Percentiles rank a stretch among this genome's conserved stretches.
phyloP scores from a whole-genome alignment of 2,888 invertebrate species.

The Crioceris asparagi region DNA sequence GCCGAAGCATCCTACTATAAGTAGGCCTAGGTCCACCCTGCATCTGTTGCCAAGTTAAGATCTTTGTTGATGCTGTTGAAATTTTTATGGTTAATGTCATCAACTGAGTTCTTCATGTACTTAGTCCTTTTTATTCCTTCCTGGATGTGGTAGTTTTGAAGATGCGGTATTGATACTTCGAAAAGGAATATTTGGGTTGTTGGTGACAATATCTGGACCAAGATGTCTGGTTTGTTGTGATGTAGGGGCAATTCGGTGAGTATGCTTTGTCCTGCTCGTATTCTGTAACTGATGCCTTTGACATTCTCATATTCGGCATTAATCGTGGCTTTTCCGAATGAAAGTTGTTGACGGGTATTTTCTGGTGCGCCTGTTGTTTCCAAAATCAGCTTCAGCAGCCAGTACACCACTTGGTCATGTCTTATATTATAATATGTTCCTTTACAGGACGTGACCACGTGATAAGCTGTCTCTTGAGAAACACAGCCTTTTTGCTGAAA shows the following conservation, averaged over 20 bases:
- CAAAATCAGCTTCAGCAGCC: too few relatives aligned
- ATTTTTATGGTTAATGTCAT: background rate
- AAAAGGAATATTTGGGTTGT: background rate
- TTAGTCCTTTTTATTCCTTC: background rate
- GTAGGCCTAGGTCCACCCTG: conserved; percentile 1
- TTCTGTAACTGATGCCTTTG: background rate
- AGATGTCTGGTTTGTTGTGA: conserved; percentile 1
- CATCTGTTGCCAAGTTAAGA: too few relatives aligned
- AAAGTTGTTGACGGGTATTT: background rate
- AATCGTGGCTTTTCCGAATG: background rate
- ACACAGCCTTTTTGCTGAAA: too few relatives aligned
- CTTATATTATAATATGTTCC: too few relatives aligned
- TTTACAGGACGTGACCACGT: too few relatives aligned
- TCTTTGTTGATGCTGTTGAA: too few relatives aligned
- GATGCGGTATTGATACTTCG: background rate
- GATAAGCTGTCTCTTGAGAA: too few relatives aligned
- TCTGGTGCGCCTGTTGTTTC: conserved; percentile 1
- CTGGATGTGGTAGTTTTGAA: background rate
- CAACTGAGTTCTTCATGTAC: too few relatives aligned
- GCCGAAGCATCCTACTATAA: background rate
- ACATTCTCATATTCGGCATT: background rate
- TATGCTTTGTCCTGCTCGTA: background rate
- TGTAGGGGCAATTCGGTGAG: background rate
- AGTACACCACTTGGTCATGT: too few relatives aligned
- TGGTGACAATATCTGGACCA: background rate